Percentiles rank a stretch among this genome's conserved stretches.
Conservation (phyloP, 1,140 invertebrate genomes). For the Conus betulinus region DNA sequence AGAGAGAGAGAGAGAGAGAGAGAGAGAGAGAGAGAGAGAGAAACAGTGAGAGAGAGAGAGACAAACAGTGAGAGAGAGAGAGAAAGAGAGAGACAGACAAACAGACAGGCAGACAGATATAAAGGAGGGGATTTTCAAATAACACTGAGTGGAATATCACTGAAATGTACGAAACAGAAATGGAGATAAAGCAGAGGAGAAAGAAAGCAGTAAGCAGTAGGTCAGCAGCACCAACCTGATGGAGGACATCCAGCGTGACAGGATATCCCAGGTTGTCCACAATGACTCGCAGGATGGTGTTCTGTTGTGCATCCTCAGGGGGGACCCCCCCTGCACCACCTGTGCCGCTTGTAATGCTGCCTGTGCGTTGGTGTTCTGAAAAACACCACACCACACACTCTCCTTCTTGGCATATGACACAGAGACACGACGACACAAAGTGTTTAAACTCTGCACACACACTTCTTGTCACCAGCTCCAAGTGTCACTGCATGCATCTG, state of each 20-base stretch:
- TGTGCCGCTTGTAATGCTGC: slow-evolving; percentile 83
- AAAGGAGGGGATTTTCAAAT: background rate
- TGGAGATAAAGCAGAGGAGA: background rate
- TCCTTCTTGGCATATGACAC: too few species aligned
- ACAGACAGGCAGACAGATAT: background rate
- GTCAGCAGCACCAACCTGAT: slow-evolving; percentile 82
- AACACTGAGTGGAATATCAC: background rate
- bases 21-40: too few species aligned
- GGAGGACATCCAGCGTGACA: slow-evolving; percentile 96
- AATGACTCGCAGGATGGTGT: slow-evolving; percentile 97
- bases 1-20: too few species aligned
- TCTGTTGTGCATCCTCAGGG: slow-evolving; percentile 84
- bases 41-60: too few species aligned
- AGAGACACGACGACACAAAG: too few species aligned
- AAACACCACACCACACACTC: too few species aligned
- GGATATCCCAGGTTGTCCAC: slow-evolving; percentile 99
- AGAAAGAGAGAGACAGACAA: background rate
- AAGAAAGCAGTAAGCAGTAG: background rate
- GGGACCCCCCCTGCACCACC: slow-evolving; percentile 52
- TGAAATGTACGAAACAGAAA: background rate
- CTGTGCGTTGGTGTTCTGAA: slow-evolving; percentile 84
- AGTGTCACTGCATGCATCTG: too few species aligned
- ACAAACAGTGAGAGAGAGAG: too few species aligned
- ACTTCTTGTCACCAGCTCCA: too few species aligned
- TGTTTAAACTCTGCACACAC: too few species aligned